Evolutionary conservation across 2,113 vertebrate genomes (phyloP), one percentile per base, ranked within the genome.

Genomic region (Heterotis niloticus): DNA sequence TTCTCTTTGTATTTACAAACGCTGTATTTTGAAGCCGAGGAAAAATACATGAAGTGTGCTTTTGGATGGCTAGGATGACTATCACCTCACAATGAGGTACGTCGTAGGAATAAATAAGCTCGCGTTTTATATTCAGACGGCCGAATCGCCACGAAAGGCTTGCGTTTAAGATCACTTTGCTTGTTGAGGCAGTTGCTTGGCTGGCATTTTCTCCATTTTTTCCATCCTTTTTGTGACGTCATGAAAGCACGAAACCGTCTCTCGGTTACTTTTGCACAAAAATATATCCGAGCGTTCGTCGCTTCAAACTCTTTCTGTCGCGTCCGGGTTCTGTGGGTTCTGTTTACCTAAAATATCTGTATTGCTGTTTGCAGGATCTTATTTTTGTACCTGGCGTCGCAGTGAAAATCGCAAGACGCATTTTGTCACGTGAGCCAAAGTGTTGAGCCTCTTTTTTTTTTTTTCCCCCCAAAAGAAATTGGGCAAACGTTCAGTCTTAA

Each of bases 41-140:
- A 24, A 68, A 67, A 64, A 64, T 62, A 18, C 34, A 74, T 64
- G 29, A 17, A 62, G 9, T 67, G 71, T 82, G 79, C 74, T 80
- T 64, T 77, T 76, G 72, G 78, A 79, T 81, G 78, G 69, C 64
- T 52, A 66, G 79, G 60, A 26, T 66, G 78, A 77, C 75, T 78
- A 64, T 85, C 80, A 72, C 78, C 81, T 86, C 81, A 85, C 80
- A 82, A 52, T 84, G 83, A 84, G 83, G 83, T 82, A 64, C 75
- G 74, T 44, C 14, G 75, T 81, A 64, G 62, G 54, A 79, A 56
- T 76, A 52, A 68, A 71, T 69, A 57, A 72, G 80, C 60, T 81
- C 34, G 74, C 71, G 10, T 68, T 26, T 44, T 81, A 54, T 51
- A 56, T 67, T 52, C 29, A 54, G 20, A 56, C 75, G 59, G 60